Percentiles rank a stretch among this genome's conserved stretches.
phyloP scores from a whole-genome alignment of 2,888 invertebrate genomes.

The Diarsia rubi region DNA sequence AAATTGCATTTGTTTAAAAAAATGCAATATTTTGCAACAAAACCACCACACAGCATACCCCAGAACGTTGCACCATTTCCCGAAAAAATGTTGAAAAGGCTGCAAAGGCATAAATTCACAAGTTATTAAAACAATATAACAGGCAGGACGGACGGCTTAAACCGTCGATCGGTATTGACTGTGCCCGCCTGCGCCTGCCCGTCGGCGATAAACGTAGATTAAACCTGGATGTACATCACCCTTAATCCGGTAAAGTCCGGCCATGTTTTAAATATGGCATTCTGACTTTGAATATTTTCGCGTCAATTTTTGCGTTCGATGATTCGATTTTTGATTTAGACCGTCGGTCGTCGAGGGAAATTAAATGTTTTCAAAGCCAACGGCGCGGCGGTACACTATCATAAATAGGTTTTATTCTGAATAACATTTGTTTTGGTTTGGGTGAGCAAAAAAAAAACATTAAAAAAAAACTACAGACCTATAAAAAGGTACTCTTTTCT shows the following conservation, averaged over 20 bases:
- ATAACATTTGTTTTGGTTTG: background rate
- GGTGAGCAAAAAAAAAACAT: no score
- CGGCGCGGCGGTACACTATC: background rate
- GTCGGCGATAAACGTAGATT: slow-evolving; percentile 87
- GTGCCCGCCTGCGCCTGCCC: slow-evolving; percentile 81
- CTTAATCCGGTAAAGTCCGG: slow-evolving; percentile 75
- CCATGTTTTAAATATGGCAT: slow-evolving; percentile 74
- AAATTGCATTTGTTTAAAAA: background rate
- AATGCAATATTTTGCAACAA: slow-evolving; percentile 16
- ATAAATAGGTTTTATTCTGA: background rate
- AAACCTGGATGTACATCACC: slow-evolving; percentile 81
- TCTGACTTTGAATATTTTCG: slow-evolving; percentile 67
- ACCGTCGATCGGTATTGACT: slow-evolving; percentile 83
- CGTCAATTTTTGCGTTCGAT: slow-evolving; percentile 33
- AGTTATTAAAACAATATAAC: slow-evolving; percentile 71
- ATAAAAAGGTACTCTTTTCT: background rate
- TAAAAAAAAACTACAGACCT: no score
- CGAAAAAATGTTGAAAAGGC: slow-evolving; percentile 32
- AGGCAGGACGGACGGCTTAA: slow-evolving; percentile 81
- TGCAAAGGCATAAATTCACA: slow-evolving; percentile 68
- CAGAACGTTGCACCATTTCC: slow-evolving; percentile 15
- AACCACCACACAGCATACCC: background rate
- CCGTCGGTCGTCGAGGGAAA: background rate
- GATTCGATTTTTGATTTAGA: slow-evolving; percentile 32
- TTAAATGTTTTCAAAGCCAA: background rate